Conservation (phyloP, 2,888 invertebrate genomes). For the Ommatoiulus sabulosus region DNA sequence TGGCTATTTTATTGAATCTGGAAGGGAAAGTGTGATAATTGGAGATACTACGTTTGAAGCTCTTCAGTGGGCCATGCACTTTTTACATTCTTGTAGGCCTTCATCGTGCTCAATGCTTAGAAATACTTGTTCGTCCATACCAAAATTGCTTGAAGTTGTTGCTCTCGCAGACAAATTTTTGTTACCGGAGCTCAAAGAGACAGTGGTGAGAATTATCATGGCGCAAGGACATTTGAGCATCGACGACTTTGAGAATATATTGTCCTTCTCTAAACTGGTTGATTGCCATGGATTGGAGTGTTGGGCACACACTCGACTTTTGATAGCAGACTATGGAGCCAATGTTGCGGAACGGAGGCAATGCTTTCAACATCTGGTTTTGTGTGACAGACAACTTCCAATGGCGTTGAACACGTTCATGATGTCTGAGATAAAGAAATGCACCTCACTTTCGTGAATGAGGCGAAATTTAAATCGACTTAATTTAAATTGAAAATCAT, state of each 20-base stretch:
- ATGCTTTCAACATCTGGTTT: not conserved
- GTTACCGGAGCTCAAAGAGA: conserved; percentile 13
- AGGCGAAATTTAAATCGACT: no score
- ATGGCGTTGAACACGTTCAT: not conserved
- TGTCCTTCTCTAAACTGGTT: not conserved
- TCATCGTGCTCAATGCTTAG: not conserved
- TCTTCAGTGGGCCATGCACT: conserved; percentile 47
- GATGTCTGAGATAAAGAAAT: no score
- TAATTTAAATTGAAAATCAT: no score
- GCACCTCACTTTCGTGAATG: no score
- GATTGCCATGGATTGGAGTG: not conserved
- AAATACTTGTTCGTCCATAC: not conserved
- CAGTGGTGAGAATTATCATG: not conserved
- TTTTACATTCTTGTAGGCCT: not conserved
- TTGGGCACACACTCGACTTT: not conserved
- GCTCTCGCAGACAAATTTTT: conserved; percentile 50
- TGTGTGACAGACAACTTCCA: not conserved
- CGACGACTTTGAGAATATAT: not conserved
- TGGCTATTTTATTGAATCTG: conserved; percentile 51
- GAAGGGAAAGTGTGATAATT: not conserved
- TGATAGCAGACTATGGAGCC: not conserved
- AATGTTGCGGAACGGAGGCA: not conserved
- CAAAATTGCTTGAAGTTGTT: not conserved
- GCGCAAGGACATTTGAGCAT: no score
- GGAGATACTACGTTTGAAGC: conserved; percentile 37